phyloP scores from a whole-genome alignment of 2,888 invertebrate species.

The Stenchaetothrips biformis region DNA sequence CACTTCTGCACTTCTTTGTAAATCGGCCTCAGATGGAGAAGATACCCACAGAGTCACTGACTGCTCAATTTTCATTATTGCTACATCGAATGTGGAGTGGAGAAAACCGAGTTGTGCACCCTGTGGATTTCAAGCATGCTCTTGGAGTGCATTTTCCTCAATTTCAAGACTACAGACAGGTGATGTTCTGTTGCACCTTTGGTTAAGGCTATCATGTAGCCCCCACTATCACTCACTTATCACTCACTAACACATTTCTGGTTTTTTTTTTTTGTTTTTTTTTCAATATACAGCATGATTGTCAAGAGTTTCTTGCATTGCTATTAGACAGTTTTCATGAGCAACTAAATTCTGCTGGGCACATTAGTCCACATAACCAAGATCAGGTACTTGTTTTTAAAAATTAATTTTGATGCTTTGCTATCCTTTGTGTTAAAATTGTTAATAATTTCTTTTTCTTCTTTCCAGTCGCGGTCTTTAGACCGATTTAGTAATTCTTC shows the following conservation, averaged over 20 bases:
- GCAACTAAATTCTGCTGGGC: conserved; percentile 49
- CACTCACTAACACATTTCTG: too few species aligned
- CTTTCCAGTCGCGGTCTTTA: conserved; percentile 30
- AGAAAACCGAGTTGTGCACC: conserved; percentile 50
- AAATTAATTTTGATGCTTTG: too few species aligned
- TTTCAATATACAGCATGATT: conserved; percentile 53
- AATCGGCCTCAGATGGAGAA: conserved; percentile 39
- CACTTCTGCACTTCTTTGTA: conserved; percentile 53
- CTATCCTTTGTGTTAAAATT: too few species aligned
- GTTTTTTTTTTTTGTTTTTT: conserved; percentile 18
- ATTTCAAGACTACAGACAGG: conserved; percentile 60
- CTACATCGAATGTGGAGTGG: conserved; percentile 57
- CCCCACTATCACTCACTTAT: too few species aligned
- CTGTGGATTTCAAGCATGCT: conserved; percentile 55
- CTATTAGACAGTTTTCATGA: conserved; percentile 58
- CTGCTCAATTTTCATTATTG: conserved; percentile 52
- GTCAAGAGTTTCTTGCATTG: conserved; percentile 61
- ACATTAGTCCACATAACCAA: conserved; percentile 36
- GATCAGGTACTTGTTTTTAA: not conserved
- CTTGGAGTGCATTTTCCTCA: conserved; percentile 56
- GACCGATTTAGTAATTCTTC: conserved; percentile 31
- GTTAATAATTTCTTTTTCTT: conserved; percentile 13
- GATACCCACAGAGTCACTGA: conserved; percentile 45
- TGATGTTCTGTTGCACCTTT: conserved; percentile 39
- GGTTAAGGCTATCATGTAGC: too few species aligned